phyloP scores from a whole-genome alignment of 2,888 invertebrate genomes.

The Phaonia tiefii region DNA sequence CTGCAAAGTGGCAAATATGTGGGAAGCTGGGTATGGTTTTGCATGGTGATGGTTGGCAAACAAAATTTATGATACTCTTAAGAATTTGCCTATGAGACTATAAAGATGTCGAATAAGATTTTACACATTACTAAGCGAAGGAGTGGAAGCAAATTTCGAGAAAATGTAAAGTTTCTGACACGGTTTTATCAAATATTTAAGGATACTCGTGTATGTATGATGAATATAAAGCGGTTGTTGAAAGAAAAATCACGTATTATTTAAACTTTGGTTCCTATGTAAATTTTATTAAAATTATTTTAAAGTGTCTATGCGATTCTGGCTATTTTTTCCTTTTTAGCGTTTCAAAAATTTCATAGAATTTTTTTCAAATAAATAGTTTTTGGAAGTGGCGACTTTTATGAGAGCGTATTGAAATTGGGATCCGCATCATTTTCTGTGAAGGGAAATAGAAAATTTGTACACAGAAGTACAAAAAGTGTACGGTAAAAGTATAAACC shows the following conservation, averaged over 20 bases:
- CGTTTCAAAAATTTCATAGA: neutral
- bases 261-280: neutral
- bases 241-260: slow-evolving; percentile 2
- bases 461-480: no score
- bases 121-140: no score
- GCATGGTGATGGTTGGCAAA: neutral
- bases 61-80: slow-evolving; percentile 25
- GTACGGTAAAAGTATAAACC: no score
- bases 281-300: slow-evolving; percentile 6
- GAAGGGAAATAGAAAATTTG: no score
- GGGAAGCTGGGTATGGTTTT: slow-evolving; percentile 5
- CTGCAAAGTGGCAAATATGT: neutral
- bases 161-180: no score
- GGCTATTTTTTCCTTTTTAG: neutral
- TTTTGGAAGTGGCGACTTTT: no score
- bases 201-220: neutral
- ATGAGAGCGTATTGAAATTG: no score
- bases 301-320: neutral
- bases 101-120: neutral
- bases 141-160: no score
- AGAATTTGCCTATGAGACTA: slow-evolving; percentile 18
- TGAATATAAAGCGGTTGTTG: neutral
- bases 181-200: no score
- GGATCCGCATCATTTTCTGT: no score
- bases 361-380: no score